A percentile compares a stretch with the other conserved stretches of the same genome.
These are phyloP conservation scores for Leucoraja erinaceus DNA, from an alignment of 2,113 vertebrate genomes.

Conservation along the genomic window DNA sequence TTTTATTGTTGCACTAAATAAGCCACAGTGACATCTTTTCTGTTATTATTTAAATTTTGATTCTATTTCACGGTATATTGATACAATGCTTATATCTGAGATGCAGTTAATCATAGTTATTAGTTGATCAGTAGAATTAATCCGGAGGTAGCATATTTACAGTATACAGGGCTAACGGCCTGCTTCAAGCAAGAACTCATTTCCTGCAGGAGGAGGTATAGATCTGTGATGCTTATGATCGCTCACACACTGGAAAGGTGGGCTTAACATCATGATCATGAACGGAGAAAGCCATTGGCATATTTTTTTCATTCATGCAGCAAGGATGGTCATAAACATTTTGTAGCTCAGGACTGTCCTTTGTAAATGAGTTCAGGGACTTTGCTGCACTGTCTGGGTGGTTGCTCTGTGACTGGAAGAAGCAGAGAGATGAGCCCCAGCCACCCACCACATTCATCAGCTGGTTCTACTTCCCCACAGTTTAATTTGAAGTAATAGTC, in stretches of 20 bases:
- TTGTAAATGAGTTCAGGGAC: neutral
- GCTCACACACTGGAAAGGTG: neutral
- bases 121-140: neutral
- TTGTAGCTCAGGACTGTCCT: neutral
- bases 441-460: neutral
- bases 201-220: neutral
- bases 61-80: neutral
- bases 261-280: neutral
- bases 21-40: neutral
- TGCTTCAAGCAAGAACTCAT: neutral
- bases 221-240: too few relatives aligned
- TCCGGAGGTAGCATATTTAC: neutral
- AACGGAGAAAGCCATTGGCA: neutral
- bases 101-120: neutral
- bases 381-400: neutral
- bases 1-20: neutral
- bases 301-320: neutral
- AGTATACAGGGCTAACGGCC: neutral
- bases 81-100: neutral
- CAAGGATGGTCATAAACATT: neutral
- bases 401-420: neutral
- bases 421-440: neutral
- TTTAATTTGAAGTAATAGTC: slow-evolving; percentile 23
- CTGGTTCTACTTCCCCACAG: neutral
- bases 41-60: neutral